Evolutionary conservation across 2,797 vertebrate species (phyloP), one percentile per base, ranked within the genome.

Genomic region (Gallinago stenura): DNA sequence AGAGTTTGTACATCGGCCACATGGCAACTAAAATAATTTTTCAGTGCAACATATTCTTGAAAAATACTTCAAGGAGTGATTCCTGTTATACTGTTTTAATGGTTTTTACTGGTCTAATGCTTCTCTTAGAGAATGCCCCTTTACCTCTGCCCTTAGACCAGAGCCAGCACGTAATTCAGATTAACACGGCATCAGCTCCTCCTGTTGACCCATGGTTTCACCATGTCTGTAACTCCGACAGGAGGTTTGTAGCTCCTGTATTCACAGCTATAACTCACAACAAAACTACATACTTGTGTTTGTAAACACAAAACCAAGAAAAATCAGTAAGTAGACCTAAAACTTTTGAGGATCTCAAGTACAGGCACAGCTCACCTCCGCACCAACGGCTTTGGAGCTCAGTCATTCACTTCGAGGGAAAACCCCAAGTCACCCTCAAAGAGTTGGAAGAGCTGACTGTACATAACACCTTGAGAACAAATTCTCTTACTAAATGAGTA

Each of bases 91-190:
- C 5, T 1, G 3, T 4, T 58, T 9, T 16, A 64, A 48, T 48
- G 46, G 46, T 8, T 48, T 48, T 48, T 48, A 48, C 46, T 15
- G 46, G 43, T 45, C 11, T 9, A 69, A 22, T 3, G 56, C 20
- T 66, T 70, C 5, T 3, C 53, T 4, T 37, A 48, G 37, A 53
- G 35, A 19, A 16, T 0, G 1, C 43, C 22, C 5, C 0, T 5
- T 10, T 26, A 19, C 5, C 53, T 15, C 57, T 37, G 73, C 56
- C 56, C 48, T 54, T 35, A 64, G 4, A 21, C 22, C 5, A 31
- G n/a, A 24, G 58, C 33, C 96, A 77, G 60, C 65, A 17, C 15
- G 4, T 12, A 46, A 21, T 4, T 35, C 46, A 15, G 48, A 16
- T 9, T 4, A 6, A 8, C 30, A 14, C 48, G 39, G 61, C 50